Evolutionary conservation across 2,888 invertebrate genomes (phyloP).

Genomic region (Nesidiocoris tenuis): DNA sequence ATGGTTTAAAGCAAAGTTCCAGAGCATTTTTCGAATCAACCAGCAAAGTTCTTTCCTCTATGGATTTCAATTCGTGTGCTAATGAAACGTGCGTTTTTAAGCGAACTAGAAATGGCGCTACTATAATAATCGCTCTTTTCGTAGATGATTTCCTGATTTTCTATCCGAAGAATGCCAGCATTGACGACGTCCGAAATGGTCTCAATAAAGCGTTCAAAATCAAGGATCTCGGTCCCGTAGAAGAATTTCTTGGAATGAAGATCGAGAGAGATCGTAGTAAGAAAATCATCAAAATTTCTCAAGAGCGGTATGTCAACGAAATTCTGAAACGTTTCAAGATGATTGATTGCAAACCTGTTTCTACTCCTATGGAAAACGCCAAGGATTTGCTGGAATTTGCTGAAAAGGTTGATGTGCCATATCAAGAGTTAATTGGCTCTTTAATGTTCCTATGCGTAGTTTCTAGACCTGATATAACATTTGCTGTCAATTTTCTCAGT

Average conservation of each 20-base stretch:
- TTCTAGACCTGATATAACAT: slow-evolving; percentile 2
- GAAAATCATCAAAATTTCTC: not conserved
- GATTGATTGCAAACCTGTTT: not conserved
- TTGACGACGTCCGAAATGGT: not conserved
- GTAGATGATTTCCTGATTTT: slow-evolving; percentile 51
- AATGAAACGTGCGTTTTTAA: slow-evolving; percentile 53
- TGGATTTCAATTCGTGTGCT: slow-evolving; percentile 50
- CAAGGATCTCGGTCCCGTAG: slow-evolving; percentile 7
- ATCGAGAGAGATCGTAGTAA: not conserved
- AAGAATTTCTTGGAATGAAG: not conserved
- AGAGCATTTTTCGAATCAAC: slow-evolving; percentile 53
- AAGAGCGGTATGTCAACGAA: not conserved
- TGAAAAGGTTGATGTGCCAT: not conserved
- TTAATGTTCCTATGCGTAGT: not conserved
- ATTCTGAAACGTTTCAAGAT: not conserved
- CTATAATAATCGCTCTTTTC: slow-evolving; percentile 51
- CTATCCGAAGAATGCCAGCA: not conserved
- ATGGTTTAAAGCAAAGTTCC: slow-evolving; percentile 54
- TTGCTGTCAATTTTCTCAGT: not conserved
- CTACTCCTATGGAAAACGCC: not conserved
- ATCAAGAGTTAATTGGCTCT: not conserved
- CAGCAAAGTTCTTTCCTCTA: slow-evolving; percentile 49
- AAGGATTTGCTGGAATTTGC: not conserved
- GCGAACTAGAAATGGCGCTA: not conserved
- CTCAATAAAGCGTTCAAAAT: not conserved